These are phyloP conservation scores for Drosophila ezoana DNA, from an alignment of 2,888 invertebrate species.

Conservation along the genomic window DNA sequence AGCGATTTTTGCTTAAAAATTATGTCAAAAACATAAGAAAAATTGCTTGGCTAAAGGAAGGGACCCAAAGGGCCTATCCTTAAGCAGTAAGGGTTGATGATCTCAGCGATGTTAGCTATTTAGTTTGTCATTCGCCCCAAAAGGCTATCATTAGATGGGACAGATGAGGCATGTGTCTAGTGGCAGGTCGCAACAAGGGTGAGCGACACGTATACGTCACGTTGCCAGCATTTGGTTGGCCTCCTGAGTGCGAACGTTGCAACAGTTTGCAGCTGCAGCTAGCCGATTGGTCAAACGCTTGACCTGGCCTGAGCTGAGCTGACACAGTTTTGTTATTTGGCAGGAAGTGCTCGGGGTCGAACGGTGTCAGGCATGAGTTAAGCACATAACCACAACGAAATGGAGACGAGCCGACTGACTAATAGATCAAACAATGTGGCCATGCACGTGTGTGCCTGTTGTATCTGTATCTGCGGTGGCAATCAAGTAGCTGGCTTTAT, in stretches of 20 bases:
- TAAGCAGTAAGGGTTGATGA: conserved; percentile 2
- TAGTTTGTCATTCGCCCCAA: not conserved
- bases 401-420: conserved; percentile 29
- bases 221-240: conserved; percentile 17
- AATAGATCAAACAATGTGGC: conserved; percentile 39
- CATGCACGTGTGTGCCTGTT: conserved; percentile 25
- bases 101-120: not conserved
- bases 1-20: no score
- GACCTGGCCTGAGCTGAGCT: conserved; percentile 39
- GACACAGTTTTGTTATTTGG: conserved; percentile 37
- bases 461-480: conserved; percentile 15
- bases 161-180: conserved; percentile 17
- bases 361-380: conserved; percentile 18
- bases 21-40: no score
- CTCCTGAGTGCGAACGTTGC: conserved; percentile 26
- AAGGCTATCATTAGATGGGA: not conserved
- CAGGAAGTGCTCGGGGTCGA: conserved; percentile 31
- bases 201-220: conserved; percentile 14
- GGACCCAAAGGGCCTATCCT: not conserved
- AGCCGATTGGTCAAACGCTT: conserved; percentile 42
- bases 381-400: conserved; percentile 7
- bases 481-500: not conserved
- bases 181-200: conserved; percentile 10
- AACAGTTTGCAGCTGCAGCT: conserved; percentile 35
- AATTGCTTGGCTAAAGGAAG: not conserved